These are phyloP conservation scores for Andricus quercusramuli DNA, from an alignment of 2,888 invertebrate genomes.

Conservation along the genomic window DNA sequence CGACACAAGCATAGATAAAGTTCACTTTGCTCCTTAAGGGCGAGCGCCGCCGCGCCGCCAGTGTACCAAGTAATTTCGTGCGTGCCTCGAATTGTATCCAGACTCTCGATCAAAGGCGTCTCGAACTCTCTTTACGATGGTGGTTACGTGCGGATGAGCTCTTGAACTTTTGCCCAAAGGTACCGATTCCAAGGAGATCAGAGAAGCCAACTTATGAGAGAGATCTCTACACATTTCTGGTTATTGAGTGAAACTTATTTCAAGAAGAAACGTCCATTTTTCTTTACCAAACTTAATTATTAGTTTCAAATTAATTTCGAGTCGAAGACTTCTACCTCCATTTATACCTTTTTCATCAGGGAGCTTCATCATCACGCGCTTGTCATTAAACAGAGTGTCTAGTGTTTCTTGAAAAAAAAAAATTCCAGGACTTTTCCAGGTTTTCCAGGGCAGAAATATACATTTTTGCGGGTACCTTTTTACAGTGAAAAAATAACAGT, in stretches of 20 bases:
- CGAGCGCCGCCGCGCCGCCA: conserved; percentile 15
- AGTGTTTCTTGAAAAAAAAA: too few relatives aligned
- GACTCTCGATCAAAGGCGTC: conserved; percentile 49
- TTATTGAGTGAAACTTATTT: conserved; percentile 2
- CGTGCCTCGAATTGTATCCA: conserved; percentile 50
- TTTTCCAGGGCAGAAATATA: too few relatives aligned
- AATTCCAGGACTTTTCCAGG: too few relatives aligned
- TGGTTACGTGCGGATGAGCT: conserved; percentile 45
- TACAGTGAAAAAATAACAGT: too few relatives aligned
- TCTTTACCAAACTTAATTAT: background rate
- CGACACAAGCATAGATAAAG: conserved; percentile 31
- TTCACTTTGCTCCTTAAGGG: conserved; percentile 40
- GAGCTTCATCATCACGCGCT: too few relatives aligned
- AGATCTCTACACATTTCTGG: conserved; percentile 15
- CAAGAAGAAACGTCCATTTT: background rate
- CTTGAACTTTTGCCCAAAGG: conserved; percentile 42
- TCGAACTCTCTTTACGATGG: conserved; percentile 37
- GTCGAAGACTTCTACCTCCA: background rate
- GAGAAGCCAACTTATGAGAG: conserved; percentile 38
- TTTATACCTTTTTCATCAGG: too few relatives aligned
- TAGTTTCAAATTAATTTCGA: background rate
- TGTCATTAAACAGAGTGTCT: rapidly evolving
- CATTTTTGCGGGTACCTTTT: too few relatives aligned
- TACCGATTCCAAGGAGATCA: conserved; percentile 35
- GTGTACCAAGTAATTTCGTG: conserved; percentile 49